A percentile compares a stretch with the other conserved stretches of the same genome.
These are phyloP conservation scores for Clusia tigrina DNA, from an alignment of 2,888 invertebrate genomes.

Conservation along the genomic window DNA sequence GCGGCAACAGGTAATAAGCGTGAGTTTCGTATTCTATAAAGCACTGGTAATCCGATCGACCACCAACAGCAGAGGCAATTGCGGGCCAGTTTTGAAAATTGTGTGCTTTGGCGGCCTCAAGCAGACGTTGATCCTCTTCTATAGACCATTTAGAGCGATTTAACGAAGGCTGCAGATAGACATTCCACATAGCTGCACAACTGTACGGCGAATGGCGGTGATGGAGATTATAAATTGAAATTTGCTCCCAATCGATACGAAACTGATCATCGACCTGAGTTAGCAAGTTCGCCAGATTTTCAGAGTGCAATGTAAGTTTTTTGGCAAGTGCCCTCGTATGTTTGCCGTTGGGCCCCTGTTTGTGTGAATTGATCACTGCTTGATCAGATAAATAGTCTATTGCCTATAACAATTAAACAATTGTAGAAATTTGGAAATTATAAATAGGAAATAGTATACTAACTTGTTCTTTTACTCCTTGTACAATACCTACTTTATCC, in stretches of 20 bases:
- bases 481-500: slow-evolving; percentile 68
- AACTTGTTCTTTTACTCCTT: slow-evolving; percentile 65
- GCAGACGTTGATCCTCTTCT: slow-evolving; percentile 66
- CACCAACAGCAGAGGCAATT: slow-evolving; percentile 68
- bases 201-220: slow-evolving; percentile 71
- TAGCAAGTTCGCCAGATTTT: slow-evolving; percentile 41
- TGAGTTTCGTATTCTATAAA: slow-evolving; percentile 73
- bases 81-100: slow-evolving; percentile 72
- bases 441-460: slow-evolving; percentile 3
- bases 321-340: slow-evolving; percentile 18
- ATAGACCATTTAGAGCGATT: slow-evolving; percentile 69
- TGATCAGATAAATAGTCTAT: slow-evolving; percentile 41
- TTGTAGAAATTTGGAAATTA: background rate
- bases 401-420: slow-evolving; percentile 29
- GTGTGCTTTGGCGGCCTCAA: slow-evolving; percentile 60
- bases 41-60: slow-evolving; percentile 74
- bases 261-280: slow-evolving; percentile 41
- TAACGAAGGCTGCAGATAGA: slow-evolving; percentile 74
- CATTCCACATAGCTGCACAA: slow-evolving; percentile 76
- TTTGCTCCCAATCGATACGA: slow-evolving; percentile 58
- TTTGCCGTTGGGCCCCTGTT: slow-evolving; percentile 16
- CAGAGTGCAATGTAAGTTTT: slow-evolving; percentile 33
- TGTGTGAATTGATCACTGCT: background rate
- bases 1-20: slow-evolving; percentile 44
- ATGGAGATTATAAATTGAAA: slow-evolving; percentile 59